Evolutionary conservation across 2,113 vertebrate species (phyloP), one percentile per base, ranked within the genome.

Genomic region (Hippocampus barbouri): DNA sequence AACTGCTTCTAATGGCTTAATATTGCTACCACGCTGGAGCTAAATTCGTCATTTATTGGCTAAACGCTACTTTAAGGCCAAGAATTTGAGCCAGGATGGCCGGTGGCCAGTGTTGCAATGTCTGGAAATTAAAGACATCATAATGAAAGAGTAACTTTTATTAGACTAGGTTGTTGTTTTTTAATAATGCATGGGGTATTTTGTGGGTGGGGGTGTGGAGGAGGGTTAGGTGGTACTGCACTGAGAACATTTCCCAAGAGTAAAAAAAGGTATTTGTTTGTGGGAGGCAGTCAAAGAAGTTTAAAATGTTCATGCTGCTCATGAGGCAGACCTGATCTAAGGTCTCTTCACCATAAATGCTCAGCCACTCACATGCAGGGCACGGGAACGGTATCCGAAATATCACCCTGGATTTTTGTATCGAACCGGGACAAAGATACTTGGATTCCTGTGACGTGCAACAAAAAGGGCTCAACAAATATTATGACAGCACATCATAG

Each of bases 211-310:
- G 20, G 6, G 51, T 6, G 47, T 68, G 27, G 57, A 38, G 41
- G 43, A 14, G 43, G 43, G 43, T 0, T 15, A 70, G 5, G 4
- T 14, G 20, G 9, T 45, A 41, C 8, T 20, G 11, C 66, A 18
- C 45, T 63, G 59, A 21, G 27, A 60, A 66, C 59, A 61, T 61
- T 38, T 21, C 9, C 47, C 61, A 56, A 70, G 70, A 85, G 86
- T 79, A 79, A 84, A 79, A 90, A 45, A 51, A 51, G 47, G 74
- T 90, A 87, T 86, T 69, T 76, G 79, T 56, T 56, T 56, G 69
- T 70, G 78, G 68, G 81, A 73, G 70, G 74, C 76, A 76, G 82
- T 74, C 18, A 60, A 68, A 67, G 75, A 86, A 81, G 77, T 80
- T 86, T 76, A 75, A 77, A n/a, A 63, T 74, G 87, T 76, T 84